These are phyloP conservation scores for Mirza zaza DNA, from an alignment of 2,113 vertebrate species.

Conservation along the genomic window DNA sequence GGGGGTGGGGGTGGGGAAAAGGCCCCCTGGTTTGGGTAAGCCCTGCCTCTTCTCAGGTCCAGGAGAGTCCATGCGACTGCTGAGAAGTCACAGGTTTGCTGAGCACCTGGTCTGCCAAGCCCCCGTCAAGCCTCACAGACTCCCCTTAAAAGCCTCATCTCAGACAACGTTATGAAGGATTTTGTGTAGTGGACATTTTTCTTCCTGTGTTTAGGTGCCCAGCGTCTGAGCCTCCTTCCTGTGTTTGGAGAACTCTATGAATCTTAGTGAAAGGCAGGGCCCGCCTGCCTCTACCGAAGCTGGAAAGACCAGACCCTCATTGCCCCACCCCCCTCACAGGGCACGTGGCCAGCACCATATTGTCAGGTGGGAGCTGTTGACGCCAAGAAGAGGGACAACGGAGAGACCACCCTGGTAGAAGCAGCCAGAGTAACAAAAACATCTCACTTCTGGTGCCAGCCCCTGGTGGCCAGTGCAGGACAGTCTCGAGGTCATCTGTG, in stretches of 20 bases:
- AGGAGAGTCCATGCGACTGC: neutral
- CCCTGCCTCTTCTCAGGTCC: neutral
- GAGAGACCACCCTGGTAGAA: neutral
- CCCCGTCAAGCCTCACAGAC: neutral
- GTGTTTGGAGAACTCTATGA: neutral
- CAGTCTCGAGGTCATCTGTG: neutral
- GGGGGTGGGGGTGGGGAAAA: neutral
- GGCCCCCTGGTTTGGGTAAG: neutral
- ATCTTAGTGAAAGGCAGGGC: neutral
- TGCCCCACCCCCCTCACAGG: neutral
- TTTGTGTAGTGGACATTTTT: neutral
- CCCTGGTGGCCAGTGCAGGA: rapidly evolving
- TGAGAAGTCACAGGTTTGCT: neutral
- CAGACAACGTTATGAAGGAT: neutral
- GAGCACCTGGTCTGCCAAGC: neutral
- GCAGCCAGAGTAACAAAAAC: neutral
- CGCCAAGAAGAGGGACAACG: neutral
- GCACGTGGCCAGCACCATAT: neutral
- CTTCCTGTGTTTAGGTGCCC: neutral
- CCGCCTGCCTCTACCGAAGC: neutral
- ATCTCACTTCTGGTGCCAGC: neutral
- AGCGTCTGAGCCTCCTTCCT: neutral
- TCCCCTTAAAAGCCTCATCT: neutral
- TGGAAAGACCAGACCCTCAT: neutral
- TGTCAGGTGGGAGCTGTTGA: neutral